Evolutionary conservation across 2,797 vertebrate genomes (phyloP).

Genomic region (Aselliscus stoliczkanus): DNA sequence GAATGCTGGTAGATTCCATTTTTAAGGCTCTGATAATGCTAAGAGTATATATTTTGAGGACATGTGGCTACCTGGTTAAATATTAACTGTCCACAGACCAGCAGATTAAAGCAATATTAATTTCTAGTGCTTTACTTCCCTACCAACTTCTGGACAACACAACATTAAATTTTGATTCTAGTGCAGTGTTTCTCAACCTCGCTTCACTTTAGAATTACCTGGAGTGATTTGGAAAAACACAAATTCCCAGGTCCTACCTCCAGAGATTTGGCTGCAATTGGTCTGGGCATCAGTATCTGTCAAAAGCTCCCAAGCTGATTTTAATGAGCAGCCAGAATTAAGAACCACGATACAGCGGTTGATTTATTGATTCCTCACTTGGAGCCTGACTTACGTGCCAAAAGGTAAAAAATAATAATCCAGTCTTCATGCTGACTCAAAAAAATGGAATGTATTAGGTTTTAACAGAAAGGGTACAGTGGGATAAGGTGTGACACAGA

Average conservation of each 20-base stretch:
- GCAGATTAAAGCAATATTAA: neutral
- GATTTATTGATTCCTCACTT: neutral
- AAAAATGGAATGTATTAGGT: neutral
- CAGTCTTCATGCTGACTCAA: neutral
- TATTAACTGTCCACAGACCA: neutral
- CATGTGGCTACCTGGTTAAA: neutral
- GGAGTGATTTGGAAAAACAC: neutral
- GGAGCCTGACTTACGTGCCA: neutral
- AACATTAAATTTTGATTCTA: conserved; percentile 1
- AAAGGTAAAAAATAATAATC: neutral
- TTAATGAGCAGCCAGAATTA: neutral
- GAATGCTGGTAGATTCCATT: neutral
- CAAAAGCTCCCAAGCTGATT: neutral
- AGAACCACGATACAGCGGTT: neutral
- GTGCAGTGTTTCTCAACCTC: neutral
- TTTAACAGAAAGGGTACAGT: neutral
- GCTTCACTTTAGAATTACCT: neutral
- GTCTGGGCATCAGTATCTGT: neutral
- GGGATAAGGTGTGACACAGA: neutral
- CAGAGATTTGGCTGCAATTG: neutral
- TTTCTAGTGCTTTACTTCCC: neutral
- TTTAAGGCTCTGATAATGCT: neutral
- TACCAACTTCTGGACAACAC: neutral
- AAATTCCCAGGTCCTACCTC: neutral
- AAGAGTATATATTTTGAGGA: neutral